These are phyloP conservation scores for Diachasmimorpha longicaudata DNA, from an alignment of 1,140 invertebrate genomes.

Conservation along the genomic window DNA sequence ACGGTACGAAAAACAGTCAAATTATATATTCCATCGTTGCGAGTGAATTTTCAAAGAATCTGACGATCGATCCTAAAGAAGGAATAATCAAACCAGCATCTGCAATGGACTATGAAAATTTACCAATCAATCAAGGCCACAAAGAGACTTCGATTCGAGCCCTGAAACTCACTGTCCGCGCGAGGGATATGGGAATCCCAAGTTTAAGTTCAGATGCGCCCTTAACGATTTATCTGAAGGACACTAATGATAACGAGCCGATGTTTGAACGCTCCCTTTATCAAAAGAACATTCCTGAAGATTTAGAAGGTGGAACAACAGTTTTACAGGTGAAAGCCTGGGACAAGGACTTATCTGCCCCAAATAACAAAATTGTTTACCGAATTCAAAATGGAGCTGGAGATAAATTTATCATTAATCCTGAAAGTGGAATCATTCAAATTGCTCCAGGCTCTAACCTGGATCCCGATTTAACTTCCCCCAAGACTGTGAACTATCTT, in stretches of 20 bases:
- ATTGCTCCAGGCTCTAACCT: slow-evolving; percentile 85
- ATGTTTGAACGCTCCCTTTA: slow-evolving; percentile 79
- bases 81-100: slow-evolving; percentile 74
- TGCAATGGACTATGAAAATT: slow-evolving; percentile 81
- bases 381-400: slow-evolving; percentile 84
- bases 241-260: slow-evolving; percentile 87
- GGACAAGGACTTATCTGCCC: slow-evolving; percentile 84
- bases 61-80: slow-evolving; percentile 76
- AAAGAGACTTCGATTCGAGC: slow-evolving; percentile 64
- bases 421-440: slow-evolving; percentile 81
- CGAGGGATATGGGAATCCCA: slow-evolving; percentile 80
- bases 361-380: slow-evolving; percentile 88
- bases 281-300: slow-evolving; percentile 80
- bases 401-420: slow-evolving; percentile 91
- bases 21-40: slow-evolving; percentile 82
- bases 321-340: slow-evolving; percentile 81
- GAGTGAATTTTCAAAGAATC: slow-evolving; percentile 78
- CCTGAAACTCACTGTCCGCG: slow-evolving; percentile 78
- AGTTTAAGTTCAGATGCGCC: slow-evolving; percentile 76
- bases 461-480: slow-evolving; percentile 86
- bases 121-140: slow-evolving; percentile 67
- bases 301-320: slow-evolving; percentile 78
- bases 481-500: slow-evolving; percentile 72
- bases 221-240: slow-evolving; percentile 82
- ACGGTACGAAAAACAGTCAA: slow-evolving; percentile 86